These are phyloP conservation scores for Incurvaria masculella DNA, from an alignment of 2,888 invertebrate genomes.

Conservation along the genomic window DNA sequence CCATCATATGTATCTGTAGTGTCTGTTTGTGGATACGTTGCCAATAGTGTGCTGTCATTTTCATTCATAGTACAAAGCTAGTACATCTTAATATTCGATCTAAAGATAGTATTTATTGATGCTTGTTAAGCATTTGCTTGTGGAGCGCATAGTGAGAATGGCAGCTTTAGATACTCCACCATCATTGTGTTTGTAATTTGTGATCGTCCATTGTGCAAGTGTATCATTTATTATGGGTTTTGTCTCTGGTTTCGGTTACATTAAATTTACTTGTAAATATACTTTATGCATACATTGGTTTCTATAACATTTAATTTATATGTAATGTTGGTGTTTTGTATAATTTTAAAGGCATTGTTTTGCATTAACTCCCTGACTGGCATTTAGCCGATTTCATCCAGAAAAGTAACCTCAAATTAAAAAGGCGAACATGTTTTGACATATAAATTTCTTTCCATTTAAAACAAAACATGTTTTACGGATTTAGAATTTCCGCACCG, in stretches of 20 bases:
- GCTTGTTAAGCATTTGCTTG: too few species aligned
- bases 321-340: slow-evolving; percentile 12
- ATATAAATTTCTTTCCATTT: slow-evolving; percentile 3
- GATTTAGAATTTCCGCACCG: too few species aligned
- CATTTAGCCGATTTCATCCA: slow-evolving; percentile 2
- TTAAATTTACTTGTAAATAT: slow-evolving; percentile 14
- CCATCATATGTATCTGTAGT: neutral
- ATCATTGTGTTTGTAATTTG: too few species aligned
- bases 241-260: slow-evolving; percentile 10
- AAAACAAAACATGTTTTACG: neutral
- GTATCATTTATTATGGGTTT: slow-evolving; percentile 19
- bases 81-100: too few species aligned
- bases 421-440: neutral
- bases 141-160: too few species aligned
- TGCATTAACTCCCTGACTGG: slow-evolving; percentile 11
- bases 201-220: too few species aligned
- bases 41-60: too few species aligned
- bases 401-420: neutral
- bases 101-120: too few species aligned
- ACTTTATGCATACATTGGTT: slow-evolving; percentile 9
- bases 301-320: slow-evolving; percentile 10
- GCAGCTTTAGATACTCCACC: too few species aligned
- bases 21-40: too few species aligned
- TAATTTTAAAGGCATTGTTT: slow-evolving; percentile 1
- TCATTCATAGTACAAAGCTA: too few species aligned